Base-by-base conservation (phyloP, 2,797 vertebrate species). In the Orestias chungarensis region DNA sequence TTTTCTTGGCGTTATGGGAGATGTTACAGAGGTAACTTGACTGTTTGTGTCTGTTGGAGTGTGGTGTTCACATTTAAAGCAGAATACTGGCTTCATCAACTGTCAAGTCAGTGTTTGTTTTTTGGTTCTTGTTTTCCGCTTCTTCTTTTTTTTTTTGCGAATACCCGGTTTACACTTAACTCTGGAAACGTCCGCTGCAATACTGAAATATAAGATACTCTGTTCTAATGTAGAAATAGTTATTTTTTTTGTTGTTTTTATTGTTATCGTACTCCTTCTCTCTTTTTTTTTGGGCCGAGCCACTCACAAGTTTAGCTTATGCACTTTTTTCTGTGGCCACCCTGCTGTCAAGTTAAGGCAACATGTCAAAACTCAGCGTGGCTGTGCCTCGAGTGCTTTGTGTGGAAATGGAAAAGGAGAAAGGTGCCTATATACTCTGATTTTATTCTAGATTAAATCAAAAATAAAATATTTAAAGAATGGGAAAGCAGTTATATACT, bases 91-190 rank as follows among this genome's bases (percentile, higher is more conserved):
- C 66, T 84, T 76, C 90, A 81, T 25, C 59, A 86, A 79, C 67
- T 23, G 64, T 86, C 85, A 88, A 83, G 82, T 91, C 88, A 83
- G 78, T 88, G 86, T 87, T 81, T 55, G 55, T 62, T 73, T n/a
- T 75, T 76, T 59, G 66, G 54, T 81, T 85, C 66, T 65, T 62
- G 76, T 87, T 85, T 73, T 89, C 73, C 81, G 71, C 38, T 81
- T 88, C 76, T 86, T 65, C 81, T 87, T 76, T 10, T 25, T 47
- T 8, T 49, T 49, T 87, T 79, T 84, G 73, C 80, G 78, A 86
- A 89, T 82, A 84, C 78, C 74, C 82, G 89, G 91, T 93, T 94
- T 94, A 92, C 92, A 91, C 78, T 88, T 83, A 70, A 84, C 81
- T 92, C 88, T 84, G 87, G 79, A 87, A 90, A 84, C 44, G 18